Percentiles rank a stretch among this genome's conserved stretches.
phyloP scores from a whole-genome alignment of 2,888 invertebrate species.

The Ditula angustiorana region DNA sequence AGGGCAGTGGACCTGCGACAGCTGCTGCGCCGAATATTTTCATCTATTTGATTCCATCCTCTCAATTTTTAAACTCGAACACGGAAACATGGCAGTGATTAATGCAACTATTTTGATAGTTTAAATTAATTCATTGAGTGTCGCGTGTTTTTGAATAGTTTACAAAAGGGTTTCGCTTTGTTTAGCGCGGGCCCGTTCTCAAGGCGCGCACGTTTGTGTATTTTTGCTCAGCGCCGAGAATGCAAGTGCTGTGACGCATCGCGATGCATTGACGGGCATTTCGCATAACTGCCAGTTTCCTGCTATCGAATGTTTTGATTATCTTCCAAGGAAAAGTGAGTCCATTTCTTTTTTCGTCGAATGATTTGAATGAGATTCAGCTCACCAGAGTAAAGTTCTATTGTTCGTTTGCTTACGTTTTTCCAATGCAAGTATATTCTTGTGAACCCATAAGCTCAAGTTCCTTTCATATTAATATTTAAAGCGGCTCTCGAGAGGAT shows the following conservation, averaged over 20 bases:
- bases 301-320: slow-evolving; percentile 41
- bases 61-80: slow-evolving; percentile 30
- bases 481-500: background rate
- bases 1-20: slow-evolving; percentile 34
- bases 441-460: background rate
- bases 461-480: background rate
- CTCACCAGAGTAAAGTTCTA: background rate
- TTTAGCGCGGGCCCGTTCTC: slow-evolving; percentile 20
- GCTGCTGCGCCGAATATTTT: slow-evolving; percentile 30
- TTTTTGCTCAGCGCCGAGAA: slow-evolving; percentile 64
- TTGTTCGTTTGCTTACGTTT: background rate
- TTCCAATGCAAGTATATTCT: background rate
- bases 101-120: slow-evolving; percentile 22
- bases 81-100: slow-evolving; percentile 34
- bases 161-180: slow-evolving; percentile 24
- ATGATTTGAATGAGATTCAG: background rate
- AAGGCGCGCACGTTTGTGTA: slow-evolving; percentile 48
- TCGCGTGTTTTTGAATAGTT: slow-evolving; percentile 9
- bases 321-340: slow-evolving; percentile 18
- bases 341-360: slow-evolving; percentile 12
- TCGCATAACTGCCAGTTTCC: slow-evolving; percentile 54
- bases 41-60: slow-evolving; percentile 32
- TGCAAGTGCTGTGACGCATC: slow-evolving; percentile 60
- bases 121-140: slow-evolving; percentile 16
- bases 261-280: slow-evolving; percentile 57